Conservation (phyloP, 2,113 vertebrate genomes). For the Oreochromis spilurus region DNA sequence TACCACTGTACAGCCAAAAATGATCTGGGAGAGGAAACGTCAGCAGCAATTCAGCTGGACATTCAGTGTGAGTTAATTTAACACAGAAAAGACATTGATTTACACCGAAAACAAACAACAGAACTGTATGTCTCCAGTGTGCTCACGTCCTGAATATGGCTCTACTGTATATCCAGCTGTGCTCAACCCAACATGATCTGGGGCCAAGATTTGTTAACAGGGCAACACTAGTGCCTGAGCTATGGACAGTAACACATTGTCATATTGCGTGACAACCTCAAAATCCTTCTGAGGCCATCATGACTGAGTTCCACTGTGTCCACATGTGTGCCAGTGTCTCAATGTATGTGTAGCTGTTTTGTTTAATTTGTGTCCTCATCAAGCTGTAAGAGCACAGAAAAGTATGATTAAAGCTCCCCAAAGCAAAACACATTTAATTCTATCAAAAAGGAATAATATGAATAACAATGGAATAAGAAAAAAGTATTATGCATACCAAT, state of each 20-base stretch:
- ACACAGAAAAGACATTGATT: background rate
- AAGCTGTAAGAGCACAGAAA: background rate
- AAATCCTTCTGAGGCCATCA: constrained; percentile 1
- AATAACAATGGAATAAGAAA: background rate
- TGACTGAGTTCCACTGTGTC: constrained; percentile 23
- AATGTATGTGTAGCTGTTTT: background rate
- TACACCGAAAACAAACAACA: background rate
- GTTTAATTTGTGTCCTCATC: background rate
- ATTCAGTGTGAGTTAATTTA: constrained; percentile 53
- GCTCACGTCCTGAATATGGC: background rate
- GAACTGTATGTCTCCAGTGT: background rate
- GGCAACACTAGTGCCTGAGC: constrained; percentile 9
- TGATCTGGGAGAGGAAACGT: constrained; percentile 21
- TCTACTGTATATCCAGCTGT: constrained; percentile 19
- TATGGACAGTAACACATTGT: constrained; percentile 46
- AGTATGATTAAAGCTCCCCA: background rate
- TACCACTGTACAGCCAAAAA: constrained; percentile 55
- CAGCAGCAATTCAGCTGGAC: constrained; percentile 33
- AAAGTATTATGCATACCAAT: fast-evolving
- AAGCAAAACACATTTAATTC: background rate
- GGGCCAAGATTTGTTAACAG: constrained; percentile 23
- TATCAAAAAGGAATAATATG: background rate
- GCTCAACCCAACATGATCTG: background rate
- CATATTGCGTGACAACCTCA: constrained; percentile 3
- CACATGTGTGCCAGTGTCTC: constrained; percentile 2